Evolutionary conservation across 2,888 invertebrate genomes (phyloP).

Genomic region (Nematopogon swammerdamellus): DNA sequence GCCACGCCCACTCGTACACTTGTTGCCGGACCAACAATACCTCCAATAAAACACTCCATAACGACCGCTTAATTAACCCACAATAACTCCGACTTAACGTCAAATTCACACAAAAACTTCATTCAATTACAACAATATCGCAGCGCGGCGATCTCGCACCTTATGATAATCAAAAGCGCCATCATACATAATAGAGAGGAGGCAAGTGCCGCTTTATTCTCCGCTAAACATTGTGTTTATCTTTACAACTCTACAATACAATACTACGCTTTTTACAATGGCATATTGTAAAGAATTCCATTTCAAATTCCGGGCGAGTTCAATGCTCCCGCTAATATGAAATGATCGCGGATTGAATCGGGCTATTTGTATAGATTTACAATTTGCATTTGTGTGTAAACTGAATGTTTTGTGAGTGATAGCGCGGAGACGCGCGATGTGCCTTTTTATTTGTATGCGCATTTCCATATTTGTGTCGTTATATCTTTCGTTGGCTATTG

Average conservation of each 20-base stretch:
- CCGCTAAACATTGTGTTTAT: conserved; percentile 29
- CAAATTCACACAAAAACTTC: conserved; percentile 22
- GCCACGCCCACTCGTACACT: conserved; percentile 30
- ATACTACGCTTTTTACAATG: conserved; percentile 31
- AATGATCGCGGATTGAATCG: not conserved
- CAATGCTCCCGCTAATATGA: not conserved
- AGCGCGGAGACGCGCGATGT: not conserved
- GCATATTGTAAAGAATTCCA: conserved; percentile 29
- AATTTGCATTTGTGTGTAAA: not conserved
- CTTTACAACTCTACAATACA: conserved; percentile 29
- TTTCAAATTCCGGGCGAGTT: not conserved
- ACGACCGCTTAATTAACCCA: conserved; percentile 35
- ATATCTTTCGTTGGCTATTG: not conserved
- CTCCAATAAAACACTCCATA: conserved; percentile 25
- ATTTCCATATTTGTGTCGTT: not conserved
- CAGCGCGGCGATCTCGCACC: conserved; percentile 8
- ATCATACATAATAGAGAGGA: conserved; percentile 27
- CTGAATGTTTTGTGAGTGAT: not conserved
- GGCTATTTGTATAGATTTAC: not conserved
- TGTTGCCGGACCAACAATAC: conserved; percentile 23
- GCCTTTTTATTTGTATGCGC: not conserved
- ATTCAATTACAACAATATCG: conserved; percentile 21
- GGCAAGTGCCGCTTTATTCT: conserved; percentile 22
- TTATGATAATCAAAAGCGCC: conserved; percentile 26
- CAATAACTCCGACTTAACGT: conserved; percentile 20